Conservation (phyloP, 2,888 invertebrate genomes). For the Vanessa cardui region DNA sequence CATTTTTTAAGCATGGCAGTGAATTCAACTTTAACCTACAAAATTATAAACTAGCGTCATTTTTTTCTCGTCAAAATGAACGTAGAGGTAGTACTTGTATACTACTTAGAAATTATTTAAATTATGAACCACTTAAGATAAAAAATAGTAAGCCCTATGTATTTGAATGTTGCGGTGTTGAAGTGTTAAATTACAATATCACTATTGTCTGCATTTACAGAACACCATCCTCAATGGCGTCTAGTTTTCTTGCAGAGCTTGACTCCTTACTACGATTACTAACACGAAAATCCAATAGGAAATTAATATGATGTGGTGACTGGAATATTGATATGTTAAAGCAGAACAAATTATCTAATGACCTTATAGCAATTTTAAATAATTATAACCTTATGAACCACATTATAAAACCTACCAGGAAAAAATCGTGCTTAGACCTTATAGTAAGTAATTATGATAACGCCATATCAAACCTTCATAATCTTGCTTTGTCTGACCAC, state of each 20-base stretch:
- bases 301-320: no score
- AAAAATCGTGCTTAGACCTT: neutral
- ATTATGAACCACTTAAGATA: neutral
- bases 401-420: slow-evolving; percentile 4
- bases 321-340: no score
- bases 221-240: neutral
- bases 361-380: no score
- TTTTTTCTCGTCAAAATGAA: slow-evolving; percentile 5
- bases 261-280: neutral
- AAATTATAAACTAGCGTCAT: slow-evolving; percentile 11
- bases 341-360: no score
- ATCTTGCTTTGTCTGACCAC: slow-evolving; percentile 16
- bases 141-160: slow-evolving; percentile 2
- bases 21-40: slow-evolving; percentile 2
- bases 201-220: neutral
- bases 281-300: slow-evolving; percentile 1
- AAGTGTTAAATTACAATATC: slow-evolving; percentile 1
- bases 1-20: neutral
- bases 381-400: neutral
- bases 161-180: slow-evolving; percentile 13
- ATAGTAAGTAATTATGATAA: slow-evolving; percentile 4
- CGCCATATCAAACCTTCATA: neutral
- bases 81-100: slow-evolving; percentile 8
- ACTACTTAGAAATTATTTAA: neutral
- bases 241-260: neutral